Base-by-base conservation (phyloP, 2,888 invertebrate genomes). In the Eristalis arbustorum region DNA sequence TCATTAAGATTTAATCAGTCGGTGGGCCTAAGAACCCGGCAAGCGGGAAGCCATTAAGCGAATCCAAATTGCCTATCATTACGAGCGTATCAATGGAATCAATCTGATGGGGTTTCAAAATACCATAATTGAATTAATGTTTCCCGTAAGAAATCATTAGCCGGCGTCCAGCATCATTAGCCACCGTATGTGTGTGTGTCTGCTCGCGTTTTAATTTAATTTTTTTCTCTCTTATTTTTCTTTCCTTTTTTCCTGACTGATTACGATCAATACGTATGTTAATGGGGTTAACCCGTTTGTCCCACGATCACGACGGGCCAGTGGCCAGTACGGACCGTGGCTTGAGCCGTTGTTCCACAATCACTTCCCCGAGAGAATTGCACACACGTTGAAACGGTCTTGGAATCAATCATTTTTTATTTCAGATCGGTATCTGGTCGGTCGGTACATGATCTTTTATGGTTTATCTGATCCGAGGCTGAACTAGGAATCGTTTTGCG, bases 91-190 rank as follows among this genome's bases (percentile, higher is more conserved):
- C 84, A 67, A 76, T 73, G 59, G 37, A 77, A 73, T 80, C 81
- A 77, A 85, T 85, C 84, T 63, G 72, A 63, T 68, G 59, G 62
- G 56, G 42, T 64, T 76, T 68, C 57, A 67, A 80, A 79, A 67
- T 67, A 75, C 79, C 75, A 72, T 84, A 80, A 85, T 85, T 85
- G 80, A 80, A 71, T 80, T 62, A 76, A 68, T 63, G 80, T 59
- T 84, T 76, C 84, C 84, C 72, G 34, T 40, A 79, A 66, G 72
- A 78, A 67, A 74, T 63, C 64, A 74, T 57, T 59, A 73, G 62
- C n/a, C 37, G 72, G 18, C 23, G 23, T 49, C 49, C 49, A 64
- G 18, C 34, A 37, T 31, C 37, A 49, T 49, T 49, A 49, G 49
- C 49, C 49, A 49, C 49, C 49, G 59, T 59, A 28, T 23, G 67